Base-by-base conservation (phyloP, 2,113 vertebrate genomes). In the Rhombomys opimus region DNA sequence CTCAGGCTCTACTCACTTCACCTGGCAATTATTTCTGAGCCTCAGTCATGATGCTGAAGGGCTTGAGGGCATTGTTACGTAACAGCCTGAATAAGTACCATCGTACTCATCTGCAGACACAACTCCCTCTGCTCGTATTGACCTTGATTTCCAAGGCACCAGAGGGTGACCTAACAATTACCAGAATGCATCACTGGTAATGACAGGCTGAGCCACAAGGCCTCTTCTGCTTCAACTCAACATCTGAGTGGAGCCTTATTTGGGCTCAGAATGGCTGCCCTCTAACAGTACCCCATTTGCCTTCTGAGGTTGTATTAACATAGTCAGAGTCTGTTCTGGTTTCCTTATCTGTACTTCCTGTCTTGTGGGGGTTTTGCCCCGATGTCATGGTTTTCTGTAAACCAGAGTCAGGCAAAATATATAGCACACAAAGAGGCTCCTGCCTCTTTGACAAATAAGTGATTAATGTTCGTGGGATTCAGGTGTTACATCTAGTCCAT, bases 21-120 rank as follows among this genome's bases (percentile, higher is more conserved):
- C 54, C 82, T 92, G 61, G 72, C 54, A 54, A 78, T 96, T 95
- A 65, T 93, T 95, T 96, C 72, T 90, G 68, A 94, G 73, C 25
- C 25, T 50, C 17, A 72, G 25, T 76, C 30, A 3, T 95, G n/a
- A 32, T n/a, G 18, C 65, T 87, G 72, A 93, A 85, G 81, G 85
- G 23, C 95, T 94, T 52, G 57, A 90, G 54, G 76, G 84, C 93
- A 1, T 65, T n/a, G 46, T 96, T 91, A 89, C 89, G 38, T 86
- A 92, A 70, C 65, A 89, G 54, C 70, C 93, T 85, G 75, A 90
- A 85, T 93, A 95, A 94, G 94, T 52, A 20, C 8, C 12, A 50
- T 57, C 10, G 12, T 80, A 50, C 87, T 75, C 4, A 2, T 85
- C 25, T 68, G 41, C 14, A 97, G 87, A 87, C 65, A 46, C 54